These are phyloP conservation scores for Dendrocincla tyrannina DNA, from an alignment of 2,797 vertebrate genomes.

Conservation along the genomic window DNA sequence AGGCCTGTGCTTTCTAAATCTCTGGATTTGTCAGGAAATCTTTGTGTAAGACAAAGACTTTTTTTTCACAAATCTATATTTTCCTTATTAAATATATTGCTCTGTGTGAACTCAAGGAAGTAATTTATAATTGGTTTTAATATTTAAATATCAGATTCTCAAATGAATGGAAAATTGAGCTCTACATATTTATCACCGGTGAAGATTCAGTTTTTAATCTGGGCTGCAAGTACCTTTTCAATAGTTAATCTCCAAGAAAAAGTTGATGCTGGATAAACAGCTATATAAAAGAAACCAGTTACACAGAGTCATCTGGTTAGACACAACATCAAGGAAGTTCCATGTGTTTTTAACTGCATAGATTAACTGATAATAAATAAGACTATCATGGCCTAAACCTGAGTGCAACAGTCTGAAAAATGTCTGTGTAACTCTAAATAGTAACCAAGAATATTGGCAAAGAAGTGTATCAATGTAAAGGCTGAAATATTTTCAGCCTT, in stretches of 20 bases:
- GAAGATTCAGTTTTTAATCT: not conserved
- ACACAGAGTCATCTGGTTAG: not conserved
- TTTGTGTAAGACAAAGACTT: not conserved
- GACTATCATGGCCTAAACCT: not conserved
- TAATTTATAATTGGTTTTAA: not conserved
- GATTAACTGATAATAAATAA: not conserved
- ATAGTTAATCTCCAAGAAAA: not conserved
- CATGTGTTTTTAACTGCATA: not conserved
- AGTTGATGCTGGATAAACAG: not conserved
- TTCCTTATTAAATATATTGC: not conserved
- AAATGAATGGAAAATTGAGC: not conserved
- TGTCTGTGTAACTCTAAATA: not conserved
- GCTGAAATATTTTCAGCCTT: not conserved
- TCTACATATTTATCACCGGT: not conserved
- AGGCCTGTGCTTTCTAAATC: not conserved
- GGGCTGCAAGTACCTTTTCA: not conserved
- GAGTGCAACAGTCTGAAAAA: not conserved
- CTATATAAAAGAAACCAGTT: not conserved
- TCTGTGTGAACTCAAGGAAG: not conserved
- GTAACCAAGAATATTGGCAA: not conserved
- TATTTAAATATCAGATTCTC: not conserved
- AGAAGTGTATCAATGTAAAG: not conserved
- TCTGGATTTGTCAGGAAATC: not conserved
- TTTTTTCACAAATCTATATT: not conserved
- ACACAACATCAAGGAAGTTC: not conserved